Base-by-base conservation (phyloP, 2,797 vertebrate genomes). In the Leuciscus waleckii region DNA sequence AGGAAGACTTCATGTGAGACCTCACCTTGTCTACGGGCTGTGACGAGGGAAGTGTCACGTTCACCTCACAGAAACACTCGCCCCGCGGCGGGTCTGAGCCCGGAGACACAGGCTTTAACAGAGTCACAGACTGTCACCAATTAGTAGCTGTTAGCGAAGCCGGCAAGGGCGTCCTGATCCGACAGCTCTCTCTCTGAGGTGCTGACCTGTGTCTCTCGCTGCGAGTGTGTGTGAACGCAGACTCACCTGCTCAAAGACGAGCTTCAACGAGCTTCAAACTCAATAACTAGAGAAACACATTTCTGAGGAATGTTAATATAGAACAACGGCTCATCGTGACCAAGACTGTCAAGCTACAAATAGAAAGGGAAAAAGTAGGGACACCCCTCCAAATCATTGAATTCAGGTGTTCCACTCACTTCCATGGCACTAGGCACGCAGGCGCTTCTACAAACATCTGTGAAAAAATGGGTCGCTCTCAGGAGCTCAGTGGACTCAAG, bases 101-200 rank as follows among this genome's bases (percentile, higher is more conserved):
- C 89, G 78, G 81, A 89, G 86, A 78, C 80, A 56, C 43, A 54
- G 63, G 43, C 85, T 85, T 82, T 87, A 86, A 81, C 86, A 79
- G 78, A 71, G 86, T 87, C 74, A 79, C 86, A 82, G 77, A 46
- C 84, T 91, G 92, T 88, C 92, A 88, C 93, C 94, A 95, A 95
- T 96, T 94, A 95, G 91, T 91, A 89, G 90, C 90, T 93, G 92
- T 94, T 93, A 91, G 91, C 87, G 37, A 87, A 92, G 90, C 90
- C 90, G 91, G 92, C 92, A 90, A 93, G 90, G 91, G 91, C 76
- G 88, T 91, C 87, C 79, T 92, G 90, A 94, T 94, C 92, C 95
- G 93, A 94, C 93, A 93, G 91, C 92, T 93, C 90, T 90, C 86
- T 92, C 93, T 91, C 89, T 88, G 93, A 95, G 94, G 93, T 95